Evolutionary conservation across 2,888 invertebrate species (phyloP), one percentile per base, ranked within the genome.

Genomic region (Tetragnatha montana): DNA sequence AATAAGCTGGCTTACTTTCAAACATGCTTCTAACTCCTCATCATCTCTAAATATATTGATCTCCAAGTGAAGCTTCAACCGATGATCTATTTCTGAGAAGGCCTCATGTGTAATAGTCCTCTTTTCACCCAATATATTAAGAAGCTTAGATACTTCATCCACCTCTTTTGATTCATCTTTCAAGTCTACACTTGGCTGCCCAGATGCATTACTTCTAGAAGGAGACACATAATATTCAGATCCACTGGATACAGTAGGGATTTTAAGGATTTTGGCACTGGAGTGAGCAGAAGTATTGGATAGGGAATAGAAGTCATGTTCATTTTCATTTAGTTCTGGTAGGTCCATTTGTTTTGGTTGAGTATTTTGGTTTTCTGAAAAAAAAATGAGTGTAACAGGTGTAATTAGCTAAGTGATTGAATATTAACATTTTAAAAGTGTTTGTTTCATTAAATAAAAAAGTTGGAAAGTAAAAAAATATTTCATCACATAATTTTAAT

Each of bases 41-140:
- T 89, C 87, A 51, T 84, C 68, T 10, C 69, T 84, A 69, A 91
- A 89, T 6, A 91, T 35, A 78, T 81, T 81, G 1, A 87, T 60
- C 81, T 89, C 89, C 21, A 91, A 81, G 49, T 91, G 81, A 21
- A 91, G 75, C 69, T 89, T 89, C 0, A 91, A 69, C 14, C 89
- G 35, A 51, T 91, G 91, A 69, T 91, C 85, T 8, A 89, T 75
- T 47, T 89, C 75, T 14, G 60, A 68, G 69, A 91, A 91, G 22
- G 82, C 47, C 51, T 89, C 84, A 78, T 82, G 75, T 50, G 78
- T 82, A 60, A 90, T 73, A 10, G 51, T 74, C 50, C 10, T 81
- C 73, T 83, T 90, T 35, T 90, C 86, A 17, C 82, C 87, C 35
- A 90, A 87, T 74, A 90, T 78, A 50, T 51, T 76, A 17, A 87